These are phyloP conservation scores for Dolichallabes microphthalmus DNA, from an alignment of 2,113 vertebrate genomes.

Conservation along the genomic window DNA sequence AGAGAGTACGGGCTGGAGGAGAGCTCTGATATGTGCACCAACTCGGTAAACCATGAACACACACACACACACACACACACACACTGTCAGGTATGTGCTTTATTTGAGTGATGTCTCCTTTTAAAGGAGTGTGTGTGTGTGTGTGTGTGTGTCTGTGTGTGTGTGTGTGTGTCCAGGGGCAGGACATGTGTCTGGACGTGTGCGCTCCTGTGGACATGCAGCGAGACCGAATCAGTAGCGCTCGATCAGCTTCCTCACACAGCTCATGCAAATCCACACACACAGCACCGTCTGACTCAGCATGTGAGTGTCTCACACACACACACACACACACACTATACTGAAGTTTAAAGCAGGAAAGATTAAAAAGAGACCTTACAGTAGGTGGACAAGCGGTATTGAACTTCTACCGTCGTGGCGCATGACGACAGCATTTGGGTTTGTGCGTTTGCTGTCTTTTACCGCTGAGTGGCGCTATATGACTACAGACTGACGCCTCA, in stretches of 20 bases:
- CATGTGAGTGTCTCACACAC: constrained; percentile 73
- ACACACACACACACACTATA: not conserved
- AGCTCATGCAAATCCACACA: constrained; percentile 76
- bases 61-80: constrained; percentile 16
- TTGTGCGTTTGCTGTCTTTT: no score
- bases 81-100: not conserved
- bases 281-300: constrained; percentile 71
- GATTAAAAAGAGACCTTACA: not conserved
- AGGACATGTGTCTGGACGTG: constrained; percentile 71
- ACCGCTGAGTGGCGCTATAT: no score
- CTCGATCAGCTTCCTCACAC: constrained; percentile 75
- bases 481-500: no score
- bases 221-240: constrained; percentile 67
- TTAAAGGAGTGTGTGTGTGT: constrained; percentile 4
- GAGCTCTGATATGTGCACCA: constrained; percentile 78
- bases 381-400: no score
- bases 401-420: no score
- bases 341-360: no score
- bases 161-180: constrained; percentile 67
- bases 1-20: constrained; percentile 83
- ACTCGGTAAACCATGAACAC: constrained; percentile 72
- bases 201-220: constrained; percentile 67
- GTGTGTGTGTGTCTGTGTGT: constrained; percentile 6
- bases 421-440: no score
- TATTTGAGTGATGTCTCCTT: not conserved